Base-by-base conservation (phyloP, 2,888 invertebrate species). In the Gastrophysa polygoni region DNA sequence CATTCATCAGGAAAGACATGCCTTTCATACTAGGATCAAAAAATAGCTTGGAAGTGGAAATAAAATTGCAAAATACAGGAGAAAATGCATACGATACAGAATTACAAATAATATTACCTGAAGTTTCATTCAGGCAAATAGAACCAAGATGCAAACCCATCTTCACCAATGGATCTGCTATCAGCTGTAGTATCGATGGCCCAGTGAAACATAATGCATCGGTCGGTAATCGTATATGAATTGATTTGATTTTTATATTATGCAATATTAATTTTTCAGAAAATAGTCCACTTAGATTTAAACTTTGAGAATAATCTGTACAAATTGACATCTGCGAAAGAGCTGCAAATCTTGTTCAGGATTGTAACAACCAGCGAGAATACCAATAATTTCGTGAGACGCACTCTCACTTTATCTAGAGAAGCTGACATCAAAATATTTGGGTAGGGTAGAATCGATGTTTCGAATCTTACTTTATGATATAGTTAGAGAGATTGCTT, bases 81-180 rank as follows among this genome's bases (percentile, higher is more conserved):
- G 85, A 85, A 71, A 81, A 82, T 1, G 85, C 85, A 2, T 85
- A 84, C 68, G 73, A 82, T 47, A 81, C 84, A 0, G 81, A 83
- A 70, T 69, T 85, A 20, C 77, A 80, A 56, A 77, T 85, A 1
- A 79, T 79, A 10, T 78, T 84, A 29, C 83, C 84, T 1, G 77
- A 80, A 59, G 68, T 79, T 1, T 66, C 61, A 44, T 74, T 78
- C 52, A 67, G 71, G 44, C 68, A 70, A 50, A 73, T 66, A 43
- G 75, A 76, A 16, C 62, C 72, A 3, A 63, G 47, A 55, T 77
- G 78, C 63, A 62, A 6, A n/a, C 14, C 11, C 16, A 8, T 14
- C 58, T 1, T 72, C 71, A 21, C 62, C 63, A 56, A 74, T 64
- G 52, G 61, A 5, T 68, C 71, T 17, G 58, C 70, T 48, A 68